A percentile compares a stretch with the other conserved stretches of the same genome.
These are phyloP conservation scores for Onchidella celtica DNA, from an alignment of 2,888 invertebrate species.

Conservation along the genomic window DNA sequence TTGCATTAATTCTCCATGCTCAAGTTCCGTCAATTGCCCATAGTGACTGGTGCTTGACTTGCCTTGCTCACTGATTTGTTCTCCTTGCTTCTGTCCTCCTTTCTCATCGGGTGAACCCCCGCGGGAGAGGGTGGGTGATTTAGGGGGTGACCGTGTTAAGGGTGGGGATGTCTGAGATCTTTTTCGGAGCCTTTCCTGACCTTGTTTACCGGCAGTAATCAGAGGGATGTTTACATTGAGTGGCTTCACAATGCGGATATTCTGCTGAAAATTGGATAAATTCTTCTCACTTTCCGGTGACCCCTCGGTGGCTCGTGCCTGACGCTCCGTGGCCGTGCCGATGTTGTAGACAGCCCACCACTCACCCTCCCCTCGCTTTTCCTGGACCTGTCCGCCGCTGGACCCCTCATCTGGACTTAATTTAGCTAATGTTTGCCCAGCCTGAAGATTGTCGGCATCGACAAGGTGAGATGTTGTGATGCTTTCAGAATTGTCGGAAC, in stretches of 20 bases:
- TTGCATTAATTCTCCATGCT: not conserved
- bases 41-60: not conserved
- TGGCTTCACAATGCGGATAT: not conserved
- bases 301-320: not conserved
- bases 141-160: not conserved
- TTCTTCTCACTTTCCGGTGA: not conserved
- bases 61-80: not conserved
- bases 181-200: constrained; percentile 36
- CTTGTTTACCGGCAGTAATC: constrained; percentile 45
- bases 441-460: not conserved
- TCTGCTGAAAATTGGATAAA: not conserved
- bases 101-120: no score
- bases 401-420: not conserved
- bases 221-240: constrained; percentile 29
- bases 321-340: not conserved
- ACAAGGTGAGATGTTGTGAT: no score
- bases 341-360: constrained; percentile 36
- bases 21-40: not conserved
- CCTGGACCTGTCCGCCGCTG: not conserved
- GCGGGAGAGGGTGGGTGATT: no score
- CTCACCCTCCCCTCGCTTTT: not conserved
- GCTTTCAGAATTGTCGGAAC: not conserved
- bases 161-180: constrained; percentile 32
- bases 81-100: not conserved
- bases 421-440: not conserved